Conservation (phyloP, 2,888 invertebrate species). For the Parasteatoda lunata region DNA sequence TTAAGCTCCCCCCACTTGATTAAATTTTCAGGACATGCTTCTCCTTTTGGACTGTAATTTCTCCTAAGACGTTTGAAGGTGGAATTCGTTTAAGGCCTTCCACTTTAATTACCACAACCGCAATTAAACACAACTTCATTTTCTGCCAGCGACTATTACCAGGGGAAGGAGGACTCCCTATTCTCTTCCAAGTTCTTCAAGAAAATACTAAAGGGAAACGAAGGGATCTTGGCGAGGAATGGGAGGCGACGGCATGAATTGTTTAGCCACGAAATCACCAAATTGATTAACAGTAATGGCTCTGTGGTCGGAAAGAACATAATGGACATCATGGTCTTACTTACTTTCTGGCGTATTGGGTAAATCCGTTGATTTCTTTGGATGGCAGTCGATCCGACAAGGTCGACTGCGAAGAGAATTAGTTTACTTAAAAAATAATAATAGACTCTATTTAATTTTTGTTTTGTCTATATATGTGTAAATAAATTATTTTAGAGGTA, state of each 20-base stretch:
- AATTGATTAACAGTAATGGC: conserved; percentile 67
- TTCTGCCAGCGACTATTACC: conserved; percentile 4
- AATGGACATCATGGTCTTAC: conserved; percentile 35
- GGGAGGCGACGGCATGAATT: conserved; percentile 33
- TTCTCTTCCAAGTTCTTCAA: not conserved
- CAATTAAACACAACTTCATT: conserved; percentile 39
- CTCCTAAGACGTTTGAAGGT: conserved; percentile 37
- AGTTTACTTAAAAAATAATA: too few relatives aligned
- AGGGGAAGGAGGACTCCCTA: not conserved
- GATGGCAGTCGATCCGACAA: too few relatives aligned
- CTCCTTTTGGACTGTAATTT: conserved; percentile 24
- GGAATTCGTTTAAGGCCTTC: conserved; percentile 41
- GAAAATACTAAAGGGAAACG: conserved; percentile 11
- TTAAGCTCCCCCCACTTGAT: conserved; percentile 10
- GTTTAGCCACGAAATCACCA: conserved; percentile 63
- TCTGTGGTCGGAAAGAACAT: conserved; percentile 64
- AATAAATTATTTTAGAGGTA: too few relatives aligned
- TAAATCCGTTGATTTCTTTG: not conserved
- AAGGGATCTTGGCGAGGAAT: not conserved
- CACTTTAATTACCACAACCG: conserved; percentile 49
- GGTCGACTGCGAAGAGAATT: too few relatives aligned
- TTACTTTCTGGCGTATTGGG: conserved; percentile 41
- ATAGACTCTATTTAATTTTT: too few relatives aligned
- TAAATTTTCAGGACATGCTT: not conserved
- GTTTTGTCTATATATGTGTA: too few relatives aligned